phyloP scores from a whole-genome alignment of 2,888 invertebrate genomes.

The Pemphredon lugubris region DNA sequence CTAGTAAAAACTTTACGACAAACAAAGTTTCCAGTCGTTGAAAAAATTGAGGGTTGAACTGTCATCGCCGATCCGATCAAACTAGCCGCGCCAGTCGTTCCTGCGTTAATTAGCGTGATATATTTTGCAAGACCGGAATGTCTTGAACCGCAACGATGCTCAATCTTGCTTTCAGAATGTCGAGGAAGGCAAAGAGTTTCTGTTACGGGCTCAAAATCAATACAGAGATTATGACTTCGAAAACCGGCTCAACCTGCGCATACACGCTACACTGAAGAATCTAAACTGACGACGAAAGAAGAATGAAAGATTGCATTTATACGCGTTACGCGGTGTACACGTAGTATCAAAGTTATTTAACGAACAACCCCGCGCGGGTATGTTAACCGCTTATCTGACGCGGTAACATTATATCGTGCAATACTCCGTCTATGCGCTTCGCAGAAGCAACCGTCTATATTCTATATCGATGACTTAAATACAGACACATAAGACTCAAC shows the following conservation, averaged over 20 bases:
- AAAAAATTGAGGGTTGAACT: too few relatives aligned
- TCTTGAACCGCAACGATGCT: too few relatives aligned
- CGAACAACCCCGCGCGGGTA: background rate
- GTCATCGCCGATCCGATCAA: too few relatives aligned
- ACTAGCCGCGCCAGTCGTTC: too few relatives aligned
- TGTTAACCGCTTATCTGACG: background rate
- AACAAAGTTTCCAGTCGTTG: too few relatives aligned
- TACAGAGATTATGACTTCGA: slow-evolving; percentile 87
- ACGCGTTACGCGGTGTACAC: slow-evolving; percentile 11
- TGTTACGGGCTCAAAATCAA: slow-evolving; percentile 82
- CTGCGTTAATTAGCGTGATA: too few relatives aligned
- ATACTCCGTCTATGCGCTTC: slow-evolving; percentile 11
- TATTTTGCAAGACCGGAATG: too few relatives aligned
- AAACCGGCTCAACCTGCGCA: slow-evolving; percentile 84
- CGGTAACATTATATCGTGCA: slow-evolving; percentile 11
- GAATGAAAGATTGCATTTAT: slow-evolving; percentile 6
- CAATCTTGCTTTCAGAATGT: slow-evolving; percentile 79
- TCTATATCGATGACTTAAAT: background rate
- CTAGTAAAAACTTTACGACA: too few relatives aligned
- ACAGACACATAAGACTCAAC: background rate
- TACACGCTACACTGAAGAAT: slow-evolving; percentile 83
- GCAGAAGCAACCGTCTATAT: background rate
- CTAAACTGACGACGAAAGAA: slow-evolving; percentile 42
- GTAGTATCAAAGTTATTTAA: background rate
- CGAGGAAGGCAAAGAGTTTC: slow-evolving; percentile 82